Percentiles rank a stretch among this genome's conserved stretches.
Evolutionary conservation across 2,888 invertebrate genomes (phyloP).

Genomic region (Orthosia gracilis): DNA sequence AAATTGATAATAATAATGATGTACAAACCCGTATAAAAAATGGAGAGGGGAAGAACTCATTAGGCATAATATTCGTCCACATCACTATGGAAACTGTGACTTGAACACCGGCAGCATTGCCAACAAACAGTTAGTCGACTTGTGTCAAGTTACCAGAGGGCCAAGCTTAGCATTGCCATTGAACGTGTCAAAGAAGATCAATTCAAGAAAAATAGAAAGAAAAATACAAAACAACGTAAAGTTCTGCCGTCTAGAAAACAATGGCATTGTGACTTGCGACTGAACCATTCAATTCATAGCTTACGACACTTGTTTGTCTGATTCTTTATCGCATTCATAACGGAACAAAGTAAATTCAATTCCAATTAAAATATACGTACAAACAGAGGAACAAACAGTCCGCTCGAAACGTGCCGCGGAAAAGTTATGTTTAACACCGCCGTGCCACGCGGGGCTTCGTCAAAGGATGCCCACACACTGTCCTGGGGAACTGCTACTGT

Average conservation of each 20-base stretch:
- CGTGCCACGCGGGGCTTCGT: constrained; percentile 13
- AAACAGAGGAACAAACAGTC: constrained; percentile 4
- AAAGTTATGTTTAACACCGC: constrained; percentile 8
- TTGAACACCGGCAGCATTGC: too few species aligned
- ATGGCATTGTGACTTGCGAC: constrained; percentile 1
- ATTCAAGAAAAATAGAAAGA: neutral
- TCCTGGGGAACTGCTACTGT: neutral
- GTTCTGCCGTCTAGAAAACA: neutral
- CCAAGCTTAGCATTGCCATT: too few species aligned
- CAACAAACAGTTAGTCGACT: too few species aligned
- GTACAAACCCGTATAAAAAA: too few species aligned
- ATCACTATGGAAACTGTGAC: too few species aligned
- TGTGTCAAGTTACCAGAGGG: too few species aligned
- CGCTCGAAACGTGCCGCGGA: neutral
- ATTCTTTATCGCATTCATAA: constrained; percentile 1
- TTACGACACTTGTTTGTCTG: constrained; percentile 9
- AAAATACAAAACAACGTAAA: neutral
- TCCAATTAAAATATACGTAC: constrained; percentile 13
- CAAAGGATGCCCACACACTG: constrained; percentile 9
- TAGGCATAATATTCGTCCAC: too few species aligned
- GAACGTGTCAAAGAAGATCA: too few species aligned
- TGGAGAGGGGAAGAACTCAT: too few species aligned
- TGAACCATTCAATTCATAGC: neutral
- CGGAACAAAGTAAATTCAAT: constrained; percentile 2
- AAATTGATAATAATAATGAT: too few species aligned